Base-by-base conservation (phyloP, 2,888 invertebrate genomes). In the Aelia acuminata region DNA sequence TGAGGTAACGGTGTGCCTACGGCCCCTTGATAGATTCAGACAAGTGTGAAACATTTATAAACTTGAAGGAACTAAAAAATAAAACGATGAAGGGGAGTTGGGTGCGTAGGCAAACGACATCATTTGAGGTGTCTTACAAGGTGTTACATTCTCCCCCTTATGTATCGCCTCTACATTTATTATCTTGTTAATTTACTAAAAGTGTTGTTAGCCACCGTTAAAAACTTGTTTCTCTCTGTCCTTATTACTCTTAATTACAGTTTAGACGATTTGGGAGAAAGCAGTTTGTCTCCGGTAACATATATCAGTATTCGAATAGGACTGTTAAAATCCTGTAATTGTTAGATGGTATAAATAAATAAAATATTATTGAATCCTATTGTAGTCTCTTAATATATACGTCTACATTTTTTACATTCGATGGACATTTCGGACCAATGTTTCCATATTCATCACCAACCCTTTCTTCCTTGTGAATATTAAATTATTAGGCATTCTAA, bases 41-140 rank as follows among this genome's bases (percentile, higher is more conserved):
- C 63, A 70, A 87, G 57, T 87, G 87, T 87, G 63, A 87, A 87
- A 87, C 87, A 87, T 87, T 87, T 87, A 87, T 87, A 87, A 87
- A 57, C 84, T 50, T 49, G 48, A 84, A 26, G 48, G 18, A 31
- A 49, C 84, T 49, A 80, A 43, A 80, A 80, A 80, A 80, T 43
- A 80, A 80, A 80, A 47, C 50, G 84, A 84, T 84, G 47, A 70
- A 63, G 47, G 39, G n/a, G 87, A 39, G 20, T 31, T 26, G 26
- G 39, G 3, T 70, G 87, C 87, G 87, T 87, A 63, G 87, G 87
- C 87, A 63, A 87, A 87, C 87, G 87, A 87, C 87, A 87, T 87
- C 87, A 87, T 87, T 70, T 48, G 87, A 70, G 87, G 87, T 87
- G 87, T 87, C 87, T 87, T 87, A 87, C 87, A 87, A 87, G 87